Base-by-base conservation (phyloP, 2,113 vertebrate genomes). In the Coreoperca whiteheadi region DNA sequence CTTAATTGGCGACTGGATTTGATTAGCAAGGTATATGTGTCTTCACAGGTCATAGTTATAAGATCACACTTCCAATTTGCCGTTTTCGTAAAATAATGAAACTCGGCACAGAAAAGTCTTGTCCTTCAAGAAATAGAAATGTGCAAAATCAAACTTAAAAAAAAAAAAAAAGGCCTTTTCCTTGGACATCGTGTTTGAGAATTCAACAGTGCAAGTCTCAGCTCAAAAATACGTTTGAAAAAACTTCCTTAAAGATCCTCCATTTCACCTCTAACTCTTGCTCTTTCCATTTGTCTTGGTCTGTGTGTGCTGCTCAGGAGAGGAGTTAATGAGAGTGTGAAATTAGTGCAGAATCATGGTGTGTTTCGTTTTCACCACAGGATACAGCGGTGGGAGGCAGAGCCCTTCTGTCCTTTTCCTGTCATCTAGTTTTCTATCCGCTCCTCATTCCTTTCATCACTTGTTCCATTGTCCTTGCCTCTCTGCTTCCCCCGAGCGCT, bases 301-400 rank as follows among this genome's bases (percentile, higher is more conserved):
- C 67, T 69, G 46, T 34, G 53, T 72, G 75, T 74, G 74, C 76
- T 46, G 69, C 65, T 68, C 74, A 63, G 79, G 77, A 82, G 81
- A 76, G 43, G 61, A 84, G 70, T 82, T 85, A 84, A 90, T 83
- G 86, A 88, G 79, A 73, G 74, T 76, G 66, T 72, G 77, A 82
- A 91, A 90, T 92, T 92, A 89, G 88, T 87, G 84, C 80, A 59
- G 66, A 88, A 77, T 88, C 84, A 63, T 76, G 68, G 83, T 61
- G 84, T 74, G 75, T 60, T 82, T 81, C 70, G 25, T 72, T 87
- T 89, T 83, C 82, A 77, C 88, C 86, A 74, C 88, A 86, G 88
- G 89, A 83, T 67, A 61, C 65, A 64, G 54, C 66, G 21, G 61
- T 73, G 74, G 85, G 87, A 90, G 82, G 84, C 83, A 60, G 54